Evolutionary conservation across 2,888 invertebrate genomes (phyloP), one percentile per base, ranked within the genome.

Genomic region (Stenoptilia bipunctidactyla): DNA sequence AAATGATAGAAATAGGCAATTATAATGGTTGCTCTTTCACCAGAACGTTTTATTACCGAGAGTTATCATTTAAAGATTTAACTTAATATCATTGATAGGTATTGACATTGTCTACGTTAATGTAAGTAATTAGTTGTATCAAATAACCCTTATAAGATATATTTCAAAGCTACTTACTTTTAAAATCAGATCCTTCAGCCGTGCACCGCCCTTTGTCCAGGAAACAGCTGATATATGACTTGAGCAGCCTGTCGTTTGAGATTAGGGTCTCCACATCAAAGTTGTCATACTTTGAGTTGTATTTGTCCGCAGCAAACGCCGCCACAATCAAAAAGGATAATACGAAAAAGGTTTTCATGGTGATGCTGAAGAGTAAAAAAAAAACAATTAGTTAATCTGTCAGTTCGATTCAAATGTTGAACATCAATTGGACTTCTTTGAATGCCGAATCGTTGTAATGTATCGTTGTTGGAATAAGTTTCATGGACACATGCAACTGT

Each of bases 201-300:
- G 90, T 91, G 61, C 92, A 92, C 36, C 86, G 86, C 40, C 89
- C 89, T 48, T 83, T 82, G 4, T 87, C 88, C 52, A 92, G 71
- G 59, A 92, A 79, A 56, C 93, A 93, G 51, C 89, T 88, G 46
- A 91, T 76, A 56, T 92, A 92, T 40, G 89, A 89, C 49, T 88
- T 88, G 5, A 92, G 75, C 20, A 92, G 73, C 47, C 92, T 86
- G 37, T 90, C 89, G 61, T 89, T 92, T 12, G 61, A 56, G 37
- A 92, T 76, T 52, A 92, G 86, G 41, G 88, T 87, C 35, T 92
- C 90, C 43, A 92, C 70, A 55, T 92, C 89, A 45, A 92, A 85
- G 63, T 90, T 89, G 60, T 92, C 92, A 56, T 89, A 92, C 62
- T 89, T 91, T 10, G 86, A 76, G 44, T 87, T 89, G 62, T 92